Base-by-base conservation (phyloP, 2,888 invertebrate genomes). In the Hybos culiciformis region DNA sequence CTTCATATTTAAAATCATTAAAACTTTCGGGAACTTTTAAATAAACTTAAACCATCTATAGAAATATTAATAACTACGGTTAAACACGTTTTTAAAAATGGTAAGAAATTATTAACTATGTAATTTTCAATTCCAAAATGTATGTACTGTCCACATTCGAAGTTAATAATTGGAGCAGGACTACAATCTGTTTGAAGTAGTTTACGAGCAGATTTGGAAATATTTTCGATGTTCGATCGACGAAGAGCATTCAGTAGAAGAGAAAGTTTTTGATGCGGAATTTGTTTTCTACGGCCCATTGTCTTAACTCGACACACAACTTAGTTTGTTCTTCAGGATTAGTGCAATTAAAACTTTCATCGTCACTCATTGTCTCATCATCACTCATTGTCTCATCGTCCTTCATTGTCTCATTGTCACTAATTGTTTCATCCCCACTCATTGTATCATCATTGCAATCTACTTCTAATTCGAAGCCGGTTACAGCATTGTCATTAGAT, bases 61-160 rank as follows among this genome's bases (percentile, higher is more conserved):
- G 24, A 24, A 8, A 38, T 38, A 26, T 38, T 26, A 26, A 38
- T 15, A 24, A 12, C 15, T 3, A 38, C 26, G 8, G 38, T 24
- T 5, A 24, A 38, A 3, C 3, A 3, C 2, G 23, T 9, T 17
- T 17, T 14, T 38, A 38, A 21, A 37, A 37, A 38, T 26, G 5
- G 14, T 5, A 38, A 38, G 26, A 8, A 9, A 26, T 39, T 39
- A n/a, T 14, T 26, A 29, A 29, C 12, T 18, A 39, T n/a, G 12
- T 39, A 39, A 39, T 39, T 39, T 39, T 39, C 12, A 18, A 38
- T 38, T 17, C 38, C 38, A 38, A 38, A 38, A 38, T 38, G 15
- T n/a, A 33, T 33, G 11, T 33, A 39, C 19, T 39, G 26, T 15
- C 39, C 39, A 8, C 18, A 24, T 39, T 14, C 8, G 18, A 39